Base-by-base conservation (phyloP, 1,140 invertebrate species). In the Drosophila teissieri region DNA sequence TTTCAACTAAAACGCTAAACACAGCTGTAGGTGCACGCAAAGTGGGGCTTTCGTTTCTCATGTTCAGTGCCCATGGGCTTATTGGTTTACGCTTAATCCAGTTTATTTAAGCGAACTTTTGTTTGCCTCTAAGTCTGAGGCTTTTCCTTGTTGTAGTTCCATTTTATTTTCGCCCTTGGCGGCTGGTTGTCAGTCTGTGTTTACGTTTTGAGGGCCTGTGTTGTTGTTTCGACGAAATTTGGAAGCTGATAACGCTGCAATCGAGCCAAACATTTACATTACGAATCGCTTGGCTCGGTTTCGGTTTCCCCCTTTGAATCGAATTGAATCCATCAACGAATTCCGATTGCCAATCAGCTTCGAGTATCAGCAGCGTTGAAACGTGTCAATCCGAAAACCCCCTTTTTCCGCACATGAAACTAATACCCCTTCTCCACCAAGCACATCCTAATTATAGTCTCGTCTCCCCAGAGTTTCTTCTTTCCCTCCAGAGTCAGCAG, bases 21-120 rank as follows among this genome's bases (percentile, higher is more conserved):
- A 27, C 40, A 46, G 34, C 44, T 61, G 56, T 65, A 37, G 19
- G 3, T 56, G 14, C 22, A 27, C 40, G 27, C 44, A 34, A 39
- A 37, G 42, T 39, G 14, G 48, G 42, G 74, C 80, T 80, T 84
- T 70, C 27, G 63, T 51, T 63, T 42, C 62, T 39, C 62, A 49
- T 65, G 72, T 61, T 73, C 79, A 34, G 17, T 39, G 44, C 10
- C 55, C 51, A 57, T 83, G 51, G 60, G 68, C 84, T 88, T 88
- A 88, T 88, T 88, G 84, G 84, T 64, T 88, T 88, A 88, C 69
- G 64, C 73, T 73, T 89, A 89, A 89, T 88, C 84, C 77, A 89
- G 80, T 89, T 88, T 89, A 88, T 88, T 85, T 69, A 80, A 80
- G 80, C 80, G 82, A 80, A 80, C 62, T 68, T 45, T 46, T 69